These are phyloP conservation scores for Watsonalla cultraria DNA, from an alignment of 2,888 invertebrate genomes.

Conservation along the genomic window DNA sequence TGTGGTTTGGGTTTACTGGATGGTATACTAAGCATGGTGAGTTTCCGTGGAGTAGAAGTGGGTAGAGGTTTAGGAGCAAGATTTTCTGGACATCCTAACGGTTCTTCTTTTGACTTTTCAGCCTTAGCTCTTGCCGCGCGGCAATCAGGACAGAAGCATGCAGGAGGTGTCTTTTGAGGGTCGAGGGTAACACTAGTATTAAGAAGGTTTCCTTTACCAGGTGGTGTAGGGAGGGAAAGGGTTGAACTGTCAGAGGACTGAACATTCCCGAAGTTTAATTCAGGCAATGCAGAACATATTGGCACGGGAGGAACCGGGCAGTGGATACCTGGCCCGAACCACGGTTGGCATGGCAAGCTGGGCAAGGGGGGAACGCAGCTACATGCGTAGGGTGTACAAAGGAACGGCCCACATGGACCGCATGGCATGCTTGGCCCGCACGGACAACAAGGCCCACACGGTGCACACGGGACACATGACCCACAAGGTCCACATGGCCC, in stretches of 20 bases:
- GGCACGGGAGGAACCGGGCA: slow-evolving; percentile 18
- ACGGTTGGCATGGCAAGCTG: slow-evolving; percentile 20
- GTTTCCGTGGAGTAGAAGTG: background rate
- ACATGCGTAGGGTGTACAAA: slow-evolving; percentile 18
- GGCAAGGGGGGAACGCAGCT: slow-evolving; percentile 10
- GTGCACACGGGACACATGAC: slow-evolving; percentile 6
- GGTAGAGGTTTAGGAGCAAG: slow-evolving; percentile 3
- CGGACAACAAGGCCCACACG: slow-evolving; percentile 10
- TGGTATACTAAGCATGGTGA: slow-evolving; percentile 4
- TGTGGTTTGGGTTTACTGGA: slow-evolving; percentile 16
- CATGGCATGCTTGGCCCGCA: slow-evolving; percentile 6
- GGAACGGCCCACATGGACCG: slow-evolving; percentile 1
- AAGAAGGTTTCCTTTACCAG: background rate
- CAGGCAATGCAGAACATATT: background rate
- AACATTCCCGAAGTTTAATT: background rate
- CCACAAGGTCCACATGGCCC: slow-evolving; percentile 10
- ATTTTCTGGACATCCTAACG: slow-evolving; percentile 3
- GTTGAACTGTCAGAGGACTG: background rate
- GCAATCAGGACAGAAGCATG: slow-evolving; percentile 7
- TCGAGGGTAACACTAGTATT: background rate
- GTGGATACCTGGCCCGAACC: slow-evolving; percentile 19
- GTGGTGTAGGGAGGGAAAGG: background rate
- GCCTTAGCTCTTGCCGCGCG: slow-evolving; percentile 1
- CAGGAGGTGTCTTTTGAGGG: background rate
- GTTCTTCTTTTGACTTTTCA: background rate